Evolutionary conservation across 2,888 invertebrate species (phyloP).

Genomic region (Sericinus montela): DNA sequence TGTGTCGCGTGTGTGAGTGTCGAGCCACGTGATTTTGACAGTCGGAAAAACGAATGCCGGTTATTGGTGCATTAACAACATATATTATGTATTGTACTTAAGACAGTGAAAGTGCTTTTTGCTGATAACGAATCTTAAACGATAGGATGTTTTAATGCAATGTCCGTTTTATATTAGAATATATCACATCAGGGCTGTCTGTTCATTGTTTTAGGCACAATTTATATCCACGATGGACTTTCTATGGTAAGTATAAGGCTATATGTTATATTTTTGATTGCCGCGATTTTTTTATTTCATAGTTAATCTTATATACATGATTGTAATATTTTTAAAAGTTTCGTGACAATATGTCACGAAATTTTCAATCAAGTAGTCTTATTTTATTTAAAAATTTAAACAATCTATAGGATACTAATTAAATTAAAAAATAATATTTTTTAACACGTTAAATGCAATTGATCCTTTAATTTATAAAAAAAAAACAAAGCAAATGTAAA

Average conservation of each 20-base stretch:
- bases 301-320: too few relatives aligned
- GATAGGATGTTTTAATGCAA: constrained; percentile 34
- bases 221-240: constrained; percentile 52
- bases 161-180: constrained; percentile 45
- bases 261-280: too few relatives aligned
- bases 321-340: too few relatives aligned
- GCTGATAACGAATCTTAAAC: constrained; percentile 36
- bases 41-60: constrained; percentile 50
- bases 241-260: constrained; percentile 51
- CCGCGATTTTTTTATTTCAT: too few relatives aligned
- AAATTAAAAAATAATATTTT: too few relatives aligned
- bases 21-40: constrained; percentile 73
- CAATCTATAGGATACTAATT: too few relatives aligned
- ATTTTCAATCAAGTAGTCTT: too few relatives aligned
- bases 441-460: too few relatives aligned
- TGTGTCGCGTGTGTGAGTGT: constrained; percentile 52
- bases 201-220: constrained; percentile 37
- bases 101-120: constrained; percentile 51
- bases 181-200: constrained; percentile 38
- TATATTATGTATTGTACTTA: constrained; percentile 38
- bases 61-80: constrained; percentile 33
- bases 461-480: too few relatives aligned
- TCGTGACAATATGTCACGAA: too few relatives aligned
- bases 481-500: too few relatives aligned
- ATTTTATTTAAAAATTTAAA: too few relatives aligned